Base-by-base conservation (phyloP, 2,113 vertebrate genomes). In the Neolamprologus sp. region DNA sequence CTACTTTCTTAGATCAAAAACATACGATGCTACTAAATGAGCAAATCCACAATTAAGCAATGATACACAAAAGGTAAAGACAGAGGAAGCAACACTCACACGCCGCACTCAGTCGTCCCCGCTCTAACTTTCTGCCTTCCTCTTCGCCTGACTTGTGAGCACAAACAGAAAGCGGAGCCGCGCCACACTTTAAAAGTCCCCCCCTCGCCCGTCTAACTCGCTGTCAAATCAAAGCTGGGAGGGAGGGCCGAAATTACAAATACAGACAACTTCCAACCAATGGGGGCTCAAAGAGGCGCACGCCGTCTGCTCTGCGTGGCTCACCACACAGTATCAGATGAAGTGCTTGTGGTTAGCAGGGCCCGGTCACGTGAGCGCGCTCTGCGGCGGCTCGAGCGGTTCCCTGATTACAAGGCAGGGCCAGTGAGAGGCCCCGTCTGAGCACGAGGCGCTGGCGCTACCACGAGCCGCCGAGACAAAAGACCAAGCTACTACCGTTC, bases 351-450 rank as follows among this genome's bases (percentile, higher is more conserved):
- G 97, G 97, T 96, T 94, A 95, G 93, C 92, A 89, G 91, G 85
- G 82, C 87, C 51, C 60, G 86, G 92, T 95, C 96, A 96, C 92
- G 95, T 97, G 96, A 96, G 82, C 49, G 5, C 83, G 81, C 81
- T 89, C 89, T 89, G 92, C 16, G 86, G 93, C 71, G n/a, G 92
- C 89, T 91, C 71, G 82, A 94, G 93, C 78, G 85, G 9, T 91
- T 91, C 82, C 94, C 92, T 97, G 96, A 97, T 97, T 97, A 97
- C 94, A 97, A 95, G 96, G 96, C 94, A 96, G 86, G 89, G 87
- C 89, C 87, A 86, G 91, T 89, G 84, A 93, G 93, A 92, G 92
- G 93, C 92, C 93, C 87, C 91, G 87, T 95, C 90, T 93, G 91
- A 95, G 93, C 93, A 92, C 84, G 88, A 95, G 95, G 92, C 88